phyloP scores from a whole-genome alignment of 2,888 invertebrate genomes.

The Cephus runcator region DNA sequence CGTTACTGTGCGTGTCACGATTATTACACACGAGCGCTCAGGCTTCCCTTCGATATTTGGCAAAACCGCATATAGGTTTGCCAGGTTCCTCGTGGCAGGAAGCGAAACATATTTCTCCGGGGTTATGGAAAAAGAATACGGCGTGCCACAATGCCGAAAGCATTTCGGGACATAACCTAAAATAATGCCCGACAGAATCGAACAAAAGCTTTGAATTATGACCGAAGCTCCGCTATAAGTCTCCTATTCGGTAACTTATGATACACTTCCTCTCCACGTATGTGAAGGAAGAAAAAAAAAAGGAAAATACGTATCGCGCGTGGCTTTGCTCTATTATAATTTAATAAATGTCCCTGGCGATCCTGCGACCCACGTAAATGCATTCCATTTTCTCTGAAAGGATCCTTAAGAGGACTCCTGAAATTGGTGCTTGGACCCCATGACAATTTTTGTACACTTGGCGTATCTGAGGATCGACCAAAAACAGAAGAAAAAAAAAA shows the following conservation, averaged over 20 bases:
- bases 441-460: too few species aligned
- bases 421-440: too few species aligned
- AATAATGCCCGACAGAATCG: slow-evolving; percentile 64
- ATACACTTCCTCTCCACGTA: slow-evolving; percentile 53
- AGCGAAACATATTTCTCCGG: slow-evolving; percentile 57
- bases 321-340: slow-evolving; percentile 38
- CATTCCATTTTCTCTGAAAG: too few species aligned
- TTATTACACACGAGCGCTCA: too few species aligned
- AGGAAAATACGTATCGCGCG: background rate
- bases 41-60: background rate
- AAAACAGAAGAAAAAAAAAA: too few species aligned
- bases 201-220: slow-evolving; percentile 66
- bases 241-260: slow-evolving; percentile 60
- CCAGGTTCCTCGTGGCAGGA: slow-evolving; percentile 37
- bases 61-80: background rate
- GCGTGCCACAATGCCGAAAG: slow-evolving; percentile 55
- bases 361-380: too few species aligned
- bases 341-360: slow-evolving; percentile 33
- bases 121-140: slow-evolving; percentile 37
- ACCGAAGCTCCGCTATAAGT: slow-evolving; percentile 48
- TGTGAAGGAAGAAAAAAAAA: slow-evolving; percentile 23
- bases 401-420: too few species aligned
- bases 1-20: too few species aligned
- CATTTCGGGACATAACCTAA: slow-evolving; percentile 61
- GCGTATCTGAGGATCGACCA: too few species aligned